phyloP scores from a whole-genome alignment of 1,140 invertebrate species.

The Anoplophora glabripennis region DNA sequence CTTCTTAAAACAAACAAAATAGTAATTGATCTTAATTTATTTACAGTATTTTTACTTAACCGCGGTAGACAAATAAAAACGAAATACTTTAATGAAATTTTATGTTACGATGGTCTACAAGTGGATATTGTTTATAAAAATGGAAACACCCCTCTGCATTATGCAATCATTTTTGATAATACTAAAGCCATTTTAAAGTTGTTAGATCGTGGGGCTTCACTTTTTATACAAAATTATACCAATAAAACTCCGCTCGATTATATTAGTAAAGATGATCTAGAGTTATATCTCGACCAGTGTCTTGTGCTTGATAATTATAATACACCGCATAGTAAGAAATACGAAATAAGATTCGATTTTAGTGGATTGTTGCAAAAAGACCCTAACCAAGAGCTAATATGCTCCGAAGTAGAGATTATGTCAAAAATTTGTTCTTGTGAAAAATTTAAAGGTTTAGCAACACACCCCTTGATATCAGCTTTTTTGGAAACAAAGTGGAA shows the following conservation, averaged over 20 bases:
- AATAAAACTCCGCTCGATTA: slow-evolving; percentile 11
- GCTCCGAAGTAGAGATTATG: slow-evolving; percentile 1
- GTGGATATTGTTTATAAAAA: not conserved
- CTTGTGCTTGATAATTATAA: slow-evolving; percentile 1
- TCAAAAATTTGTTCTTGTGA: slow-evolving; percentile 3
- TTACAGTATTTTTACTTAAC: not conserved
- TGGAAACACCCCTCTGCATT: slow-evolving; percentile 13
- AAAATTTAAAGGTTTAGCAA: slow-evolving; percentile 1
- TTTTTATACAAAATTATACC: not conserved
- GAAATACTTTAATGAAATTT: slow-evolving; percentile 13
- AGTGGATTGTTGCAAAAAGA: not conserved
- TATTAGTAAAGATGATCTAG: slow-evolving; percentile 9
- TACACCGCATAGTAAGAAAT: slow-evolving; percentile 4
- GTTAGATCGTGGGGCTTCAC: slow-evolving; percentile 8
- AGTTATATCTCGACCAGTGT: slow-evolving; percentile 6
- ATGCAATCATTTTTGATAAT: slow-evolving; percentile 10
- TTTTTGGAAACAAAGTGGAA: slow-evolving; percentile 15
- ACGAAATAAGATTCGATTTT: slow-evolving; percentile 9
- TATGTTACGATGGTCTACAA: slow-evolving; percentile 6
- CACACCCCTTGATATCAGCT: slow-evolving; percentile 5
- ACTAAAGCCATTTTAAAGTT: slow-evolving; percentile 6
- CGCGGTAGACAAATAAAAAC: slow-evolving; percentile 10
- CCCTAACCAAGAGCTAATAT: not conserved
- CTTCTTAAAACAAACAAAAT: slow-evolving; percentile 14
- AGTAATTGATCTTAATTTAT: not conserved